Base-by-base conservation (phyloP, 2,113 vertebrate genomes). In the Hippocampus abdominalis region DNA sequence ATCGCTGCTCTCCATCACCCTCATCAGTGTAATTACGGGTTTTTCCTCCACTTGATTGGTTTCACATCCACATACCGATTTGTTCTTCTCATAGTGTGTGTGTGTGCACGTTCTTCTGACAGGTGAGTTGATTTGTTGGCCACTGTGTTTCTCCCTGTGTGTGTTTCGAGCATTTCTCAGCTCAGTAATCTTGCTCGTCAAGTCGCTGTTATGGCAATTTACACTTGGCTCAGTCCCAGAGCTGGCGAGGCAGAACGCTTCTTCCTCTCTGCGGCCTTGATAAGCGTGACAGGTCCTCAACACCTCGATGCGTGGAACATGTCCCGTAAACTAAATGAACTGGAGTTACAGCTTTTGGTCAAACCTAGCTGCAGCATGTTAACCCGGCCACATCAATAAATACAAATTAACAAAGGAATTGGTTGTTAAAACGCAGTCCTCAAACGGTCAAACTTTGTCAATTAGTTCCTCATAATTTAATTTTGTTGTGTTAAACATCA, bases 161-260 rank as follows among this genome's bases (percentile, higher is more conserved):
- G 54, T 68, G 59, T 79, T 77, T 79, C 77, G 81, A 66, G 83
- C 78, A 64, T 44, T 78, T 73, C 56, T 54, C 73, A 39, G 67
- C 66, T 74, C 84, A 70, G 81, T 86, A 84, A 87, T 81, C 78
- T 82, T 74, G 71, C 75, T 83, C 78, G 74, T 80, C 2, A 69
- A 80, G 78, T 69, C 60, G 67, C 82, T 72, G 73, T 83, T 86
- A 83, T 81, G 82, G 79, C 81, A 85, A 79, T 82, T 90, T 84
- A 81, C 69, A 76, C 84, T 84, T 84, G 84, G 84, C 84, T 72
- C 70, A 10, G 72, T 68, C 79, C 81, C 83, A 74, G 78, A 75
- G 71, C 68, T 13, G 73, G 76, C 80, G 73, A 73, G 73, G 78
- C 20, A 16, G 77, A 71, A 86, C 77, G 70, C 69, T 46, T 76